These are phyloP conservation scores for Dicerorhinus sumatrensis DNA, from an alignment of 2,113 vertebrate species.

Conservation along the genomic window DNA sequence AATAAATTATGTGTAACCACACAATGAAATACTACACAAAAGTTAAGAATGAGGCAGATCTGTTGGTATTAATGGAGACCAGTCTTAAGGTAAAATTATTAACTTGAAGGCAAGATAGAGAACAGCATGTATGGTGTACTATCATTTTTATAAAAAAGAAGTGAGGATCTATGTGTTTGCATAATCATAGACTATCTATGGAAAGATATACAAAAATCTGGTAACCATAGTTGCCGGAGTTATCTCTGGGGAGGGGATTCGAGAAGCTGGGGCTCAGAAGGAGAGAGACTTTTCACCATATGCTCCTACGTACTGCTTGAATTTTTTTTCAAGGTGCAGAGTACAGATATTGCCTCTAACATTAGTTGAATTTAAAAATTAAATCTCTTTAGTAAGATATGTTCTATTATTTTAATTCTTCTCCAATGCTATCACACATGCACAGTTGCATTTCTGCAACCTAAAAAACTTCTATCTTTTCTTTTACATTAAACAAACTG, in stretches of 20 bases:
- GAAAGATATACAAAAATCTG: conserved; percentile 57
- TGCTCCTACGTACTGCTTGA: neutral
- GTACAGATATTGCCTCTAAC: conserved; percentile 21
- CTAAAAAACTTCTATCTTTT: neutral
- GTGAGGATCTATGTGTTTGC: conserved; percentile 32
- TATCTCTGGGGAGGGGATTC: conserved; percentile 13
- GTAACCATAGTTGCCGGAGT: conserved; percentile 54
- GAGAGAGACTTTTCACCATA: conserved; percentile 42
- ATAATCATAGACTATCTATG: conserved; percentile 67
- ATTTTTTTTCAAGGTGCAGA: neutral
- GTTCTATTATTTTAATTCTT: conserved; percentile 27
- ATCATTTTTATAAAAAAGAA: conserved; percentile 8
- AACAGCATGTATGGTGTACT: neutral
- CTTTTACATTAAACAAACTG: conserved; percentile 10
- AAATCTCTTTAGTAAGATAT: neutral
- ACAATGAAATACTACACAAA: neutral
- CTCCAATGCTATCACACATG: neutral
- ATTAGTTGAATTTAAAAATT: conserved; percentile 6
- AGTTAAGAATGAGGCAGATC: neutral
- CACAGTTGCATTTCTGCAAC: neutral
- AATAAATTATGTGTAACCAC: neutral
- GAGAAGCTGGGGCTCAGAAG: conserved; percentile 43
- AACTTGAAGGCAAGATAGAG: neutral
- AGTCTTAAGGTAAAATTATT: neutral
- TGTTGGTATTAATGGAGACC: neutral